Evolutionary conservation across 2,888 invertebrate genomes (phyloP).

Genomic region (Bimastos eiseni): DNA sequence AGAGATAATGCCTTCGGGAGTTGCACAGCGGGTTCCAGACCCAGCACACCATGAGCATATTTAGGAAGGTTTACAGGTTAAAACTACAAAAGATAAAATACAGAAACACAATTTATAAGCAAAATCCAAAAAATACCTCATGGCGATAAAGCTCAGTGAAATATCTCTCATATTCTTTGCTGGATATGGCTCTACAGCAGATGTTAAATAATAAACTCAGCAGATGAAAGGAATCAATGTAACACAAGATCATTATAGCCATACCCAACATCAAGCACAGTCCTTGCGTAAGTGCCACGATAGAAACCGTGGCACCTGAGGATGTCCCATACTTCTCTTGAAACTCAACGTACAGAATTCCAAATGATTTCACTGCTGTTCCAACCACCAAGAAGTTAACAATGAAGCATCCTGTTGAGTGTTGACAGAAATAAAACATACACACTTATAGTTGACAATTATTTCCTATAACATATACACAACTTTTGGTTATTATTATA

Average conservation of each 20-base stretch:
- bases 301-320: constrained; percentile 27
- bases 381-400: constrained; percentile 41
- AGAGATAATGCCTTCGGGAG: too few species aligned
- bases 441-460: not conserved
- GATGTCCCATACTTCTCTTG: constrained; percentile 41
- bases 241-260: not conserved
- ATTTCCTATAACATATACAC: not conserved
- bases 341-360: constrained; percentile 49
- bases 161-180: too few species aligned
- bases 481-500: not conserved
- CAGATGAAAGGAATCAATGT: too few species aligned
- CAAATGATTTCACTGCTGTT: constrained; percentile 45
- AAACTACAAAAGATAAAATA: too few species aligned
- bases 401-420: constrained; percentile 34
- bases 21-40: too few species aligned
- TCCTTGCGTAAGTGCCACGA: constrained; percentile 28
- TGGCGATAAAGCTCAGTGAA: too few species aligned
- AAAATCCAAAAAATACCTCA: too few species aligned
- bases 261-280: constrained; percentile 31
- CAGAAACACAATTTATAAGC: too few species aligned
- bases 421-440: constrained; percentile 22
- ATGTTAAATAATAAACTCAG: too few species aligned
- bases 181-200: too few species aligned
- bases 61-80: too few species aligned
- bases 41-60: too few species aligned